Conservation (phyloP, 1,140 invertebrate species). For the Ostrea edulis region DNA sequence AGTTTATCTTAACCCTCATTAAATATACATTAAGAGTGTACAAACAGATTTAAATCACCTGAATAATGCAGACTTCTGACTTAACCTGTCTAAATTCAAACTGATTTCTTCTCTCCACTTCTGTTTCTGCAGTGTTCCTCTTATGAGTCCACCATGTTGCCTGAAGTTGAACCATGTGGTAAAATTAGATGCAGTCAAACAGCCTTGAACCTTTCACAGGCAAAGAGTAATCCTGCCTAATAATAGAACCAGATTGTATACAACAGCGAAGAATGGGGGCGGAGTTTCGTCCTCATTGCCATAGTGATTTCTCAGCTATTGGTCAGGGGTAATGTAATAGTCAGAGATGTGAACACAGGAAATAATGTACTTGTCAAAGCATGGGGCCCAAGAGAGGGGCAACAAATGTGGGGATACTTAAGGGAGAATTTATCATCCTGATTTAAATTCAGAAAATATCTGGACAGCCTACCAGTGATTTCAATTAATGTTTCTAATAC, state of each 20-base stretch:
- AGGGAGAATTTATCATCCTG: background rate
- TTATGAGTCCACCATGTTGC: background rate
- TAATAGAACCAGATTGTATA: slow-evolving; percentile 21
- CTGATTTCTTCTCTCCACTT: slow-evolving; percentile 6
- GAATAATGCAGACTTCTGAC: background rate
- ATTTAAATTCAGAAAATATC: no score
- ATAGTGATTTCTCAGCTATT: slow-evolving; percentile 33
- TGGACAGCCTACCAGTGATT: no score
- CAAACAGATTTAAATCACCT: slow-evolving; percentile 16
- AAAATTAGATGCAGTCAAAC: slow-evolving; percentile 25
- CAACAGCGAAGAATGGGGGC: slow-evolving; percentile 8
- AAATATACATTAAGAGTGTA: background rate
- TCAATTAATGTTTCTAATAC: no score
- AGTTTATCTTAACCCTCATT: background rate
- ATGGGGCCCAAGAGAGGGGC: slow-evolving; percentile 3
- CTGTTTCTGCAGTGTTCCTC: background rate
- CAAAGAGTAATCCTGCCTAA: slow-evolving; percentile 8
- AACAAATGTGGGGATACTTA: background rate
- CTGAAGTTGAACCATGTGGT: slow-evolving; percentile 24
- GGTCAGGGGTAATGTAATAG: slow-evolving; percentile 17
- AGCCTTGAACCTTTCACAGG: slow-evolving; percentile 30
- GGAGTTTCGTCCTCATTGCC: slow-evolving; percentile 22
- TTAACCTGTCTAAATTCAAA: slow-evolving; percentile 10
- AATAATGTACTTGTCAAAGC: slow-evolving; percentile 2
- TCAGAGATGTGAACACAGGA: slow-evolving; percentile 13